Conservation (phyloP, 1,140 invertebrate species). For the Drosophila elegans region DNA sequence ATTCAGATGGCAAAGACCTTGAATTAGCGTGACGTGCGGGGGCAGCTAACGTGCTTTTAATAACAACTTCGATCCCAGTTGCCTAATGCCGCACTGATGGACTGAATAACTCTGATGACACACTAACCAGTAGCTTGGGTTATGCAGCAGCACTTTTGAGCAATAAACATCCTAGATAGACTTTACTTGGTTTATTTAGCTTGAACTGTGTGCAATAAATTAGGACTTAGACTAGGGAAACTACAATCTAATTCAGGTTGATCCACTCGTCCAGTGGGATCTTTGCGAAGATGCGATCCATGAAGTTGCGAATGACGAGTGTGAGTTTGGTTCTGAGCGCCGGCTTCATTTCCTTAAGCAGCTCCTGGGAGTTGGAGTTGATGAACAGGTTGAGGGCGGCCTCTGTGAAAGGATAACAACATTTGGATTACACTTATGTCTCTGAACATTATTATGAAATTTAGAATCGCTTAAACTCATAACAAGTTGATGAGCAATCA, state of each 20-base stretch:
- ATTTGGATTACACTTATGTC: no score
- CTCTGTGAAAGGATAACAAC: conserved; percentile 86
- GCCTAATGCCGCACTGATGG: conserved; percentile 35
- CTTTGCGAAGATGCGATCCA: conserved; percentile 90
- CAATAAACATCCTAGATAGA: conserved; percentile 1
- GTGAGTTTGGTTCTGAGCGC: conserved; percentile 91
- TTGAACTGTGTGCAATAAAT: conserved; percentile 70
- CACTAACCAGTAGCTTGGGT: conserved; percentile 4
- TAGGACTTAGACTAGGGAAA: conserved; percentile 45
- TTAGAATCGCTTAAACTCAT: no score
- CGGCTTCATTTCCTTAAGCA: conserved; percentile 94
- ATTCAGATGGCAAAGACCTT: conserved; percentile 23
- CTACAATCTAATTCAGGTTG: conserved; percentile 66
- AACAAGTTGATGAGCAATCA: no score
- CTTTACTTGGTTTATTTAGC: conserved; percentile 54
- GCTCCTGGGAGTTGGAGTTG: conserved; percentile 92
- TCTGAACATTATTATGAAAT: no score
- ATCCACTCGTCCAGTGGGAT: conserved; percentile 91
- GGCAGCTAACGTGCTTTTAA: conserved; percentile 49
- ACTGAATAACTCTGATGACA: conserved; percentile 36
- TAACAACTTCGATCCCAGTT: conserved; percentile 49
- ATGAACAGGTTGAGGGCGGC: conserved; percentile 93
- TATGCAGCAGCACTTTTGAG: conserved; percentile 3
- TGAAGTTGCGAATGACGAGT: conserved; percentile 90
- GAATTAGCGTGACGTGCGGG: conserved; percentile 35